phyloP scores from a whole-genome alignment of 2,888 invertebrate species.

The Tenthredo amoena region DNA sequence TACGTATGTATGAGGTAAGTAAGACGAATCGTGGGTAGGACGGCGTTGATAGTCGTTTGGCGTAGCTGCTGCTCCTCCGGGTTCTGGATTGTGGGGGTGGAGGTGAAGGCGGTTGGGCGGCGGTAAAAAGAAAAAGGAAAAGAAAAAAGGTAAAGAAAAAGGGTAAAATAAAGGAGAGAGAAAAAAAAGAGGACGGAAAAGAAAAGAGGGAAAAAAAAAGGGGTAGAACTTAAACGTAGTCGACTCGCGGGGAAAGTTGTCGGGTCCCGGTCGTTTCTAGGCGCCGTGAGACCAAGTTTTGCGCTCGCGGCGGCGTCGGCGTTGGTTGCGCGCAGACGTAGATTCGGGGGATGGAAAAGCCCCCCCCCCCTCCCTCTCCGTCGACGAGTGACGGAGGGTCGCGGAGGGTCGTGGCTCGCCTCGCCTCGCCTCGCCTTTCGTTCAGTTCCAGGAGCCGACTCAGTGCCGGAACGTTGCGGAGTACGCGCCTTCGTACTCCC shows the following conservation, averaged over 20 bases:
- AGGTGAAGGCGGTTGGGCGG: neutral
- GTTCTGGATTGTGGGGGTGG: neutral
- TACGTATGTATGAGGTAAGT: constrained; percentile 34
- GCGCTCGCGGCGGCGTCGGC: constrained; percentile 33
- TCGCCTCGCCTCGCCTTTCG: constrained; percentile 3
- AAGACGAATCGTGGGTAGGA: constrained; percentile 35
- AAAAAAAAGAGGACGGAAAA: neutral
- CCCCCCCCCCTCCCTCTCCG: constrained; percentile 10
- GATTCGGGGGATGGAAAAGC: constrained; percentile 18
- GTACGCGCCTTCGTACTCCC: constrained; percentile 4
- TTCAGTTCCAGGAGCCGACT: constrained; percentile 49
- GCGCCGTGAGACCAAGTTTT: constrained; percentile 38
- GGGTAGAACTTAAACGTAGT: constrained; percentile 45
- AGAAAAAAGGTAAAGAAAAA: neutral
- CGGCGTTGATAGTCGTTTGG: constrained; percentile 24
- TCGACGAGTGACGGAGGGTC: constrained; percentile 25
- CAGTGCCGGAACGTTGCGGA: constrained; percentile 21
- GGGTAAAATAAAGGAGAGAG: neutral
- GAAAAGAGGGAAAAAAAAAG: neutral
- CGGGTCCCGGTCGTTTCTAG: constrained; percentile 33
- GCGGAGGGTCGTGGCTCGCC: constrained; percentile 30
- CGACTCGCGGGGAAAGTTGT: constrained; percentile 49
- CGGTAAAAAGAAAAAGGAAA: neutral
- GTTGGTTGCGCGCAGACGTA: constrained; percentile 43
- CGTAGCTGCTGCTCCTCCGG: neutral